phyloP scores from a whole-genome alignment of 2,113 vertebrate genomes.

The Willisornis vidua region DNA sequence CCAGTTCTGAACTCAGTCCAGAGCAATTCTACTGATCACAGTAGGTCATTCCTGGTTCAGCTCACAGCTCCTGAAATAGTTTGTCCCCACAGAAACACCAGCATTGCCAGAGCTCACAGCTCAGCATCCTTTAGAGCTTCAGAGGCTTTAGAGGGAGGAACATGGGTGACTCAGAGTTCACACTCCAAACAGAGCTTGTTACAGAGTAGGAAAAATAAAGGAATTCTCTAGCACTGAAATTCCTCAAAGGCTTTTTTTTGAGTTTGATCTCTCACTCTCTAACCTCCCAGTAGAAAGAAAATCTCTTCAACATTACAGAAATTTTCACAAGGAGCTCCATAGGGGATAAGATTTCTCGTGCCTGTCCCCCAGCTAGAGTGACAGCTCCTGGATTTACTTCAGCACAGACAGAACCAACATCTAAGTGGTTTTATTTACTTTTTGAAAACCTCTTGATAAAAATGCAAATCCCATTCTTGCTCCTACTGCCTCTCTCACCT shows the following conservation, averaged over 20 bases:
- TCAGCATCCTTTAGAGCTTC: background rate
- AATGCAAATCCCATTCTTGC: constrained; percentile 40
- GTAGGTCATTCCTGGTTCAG: background rate
- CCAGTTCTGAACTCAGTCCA: background rate
- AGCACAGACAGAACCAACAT: background rate
- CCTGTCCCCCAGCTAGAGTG: background rate
- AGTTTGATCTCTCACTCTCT: background rate
- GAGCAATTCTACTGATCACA: background rate
- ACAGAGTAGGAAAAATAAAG: background rate
- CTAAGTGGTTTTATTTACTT: background rate
- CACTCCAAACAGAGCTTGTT: background rate
- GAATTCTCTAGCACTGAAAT: background rate
- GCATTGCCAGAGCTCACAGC: background rate
- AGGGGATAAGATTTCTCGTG: background rate
- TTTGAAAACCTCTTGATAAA: constrained; percentile 21
- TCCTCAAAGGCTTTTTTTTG: background rate
- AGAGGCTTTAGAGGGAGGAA: background rate
- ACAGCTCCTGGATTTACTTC: constrained; percentile 18
- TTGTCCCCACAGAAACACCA: background rate
- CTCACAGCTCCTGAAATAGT: background rate
- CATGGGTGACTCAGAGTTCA: background rate
- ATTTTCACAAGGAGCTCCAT: background rate
- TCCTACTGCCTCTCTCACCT: background rate
- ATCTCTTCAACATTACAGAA: background rate
- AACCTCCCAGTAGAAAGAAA: background rate